A percentile compares a stretch with the other conserved stretches of the same genome.
phyloP scores from a whole-genome alignment of 2,888 invertebrate genomes.

The Cabera pusaria region DNA sequence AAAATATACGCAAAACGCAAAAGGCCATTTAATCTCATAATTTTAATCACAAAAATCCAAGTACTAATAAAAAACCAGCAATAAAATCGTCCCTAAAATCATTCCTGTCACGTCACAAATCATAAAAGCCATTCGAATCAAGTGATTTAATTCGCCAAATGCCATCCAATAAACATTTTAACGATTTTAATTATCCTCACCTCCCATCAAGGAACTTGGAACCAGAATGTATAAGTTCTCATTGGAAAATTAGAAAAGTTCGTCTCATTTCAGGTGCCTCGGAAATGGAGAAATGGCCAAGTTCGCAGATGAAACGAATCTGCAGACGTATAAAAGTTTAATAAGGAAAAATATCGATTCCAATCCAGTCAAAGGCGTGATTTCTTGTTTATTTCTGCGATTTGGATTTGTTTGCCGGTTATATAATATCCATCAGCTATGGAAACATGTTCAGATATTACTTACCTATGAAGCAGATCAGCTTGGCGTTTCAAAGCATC shows the following conservation, averaged over 20 bases:
- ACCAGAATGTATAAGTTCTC: conserved; percentile 56
- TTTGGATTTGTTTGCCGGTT: too few species aligned
- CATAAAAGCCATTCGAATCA: conserved; percentile 9
- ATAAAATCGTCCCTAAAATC: too few species aligned
- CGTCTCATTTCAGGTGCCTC: conserved; percentile 56
- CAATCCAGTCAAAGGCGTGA: conserved; percentile 12
- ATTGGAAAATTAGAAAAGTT: conserved; percentile 79
- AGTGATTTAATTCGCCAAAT: conserved; percentile 8
- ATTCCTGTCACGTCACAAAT: conserved; percentile 1
- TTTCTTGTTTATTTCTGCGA: conserved; percentile 13
- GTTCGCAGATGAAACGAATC: conserved; percentile 57
- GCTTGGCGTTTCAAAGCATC: too few species aligned
- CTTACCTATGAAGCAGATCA: too few species aligned
- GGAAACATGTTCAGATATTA: too few species aligned
- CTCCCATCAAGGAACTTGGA: conserved; percentile 15
- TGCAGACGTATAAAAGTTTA: conserved; percentile 38
- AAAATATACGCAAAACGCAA: too few species aligned
- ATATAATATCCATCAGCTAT: too few species aligned
- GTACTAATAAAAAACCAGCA: too few species aligned
- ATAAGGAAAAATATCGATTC: conserved; percentile 38
- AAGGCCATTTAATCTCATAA: too few species aligned
- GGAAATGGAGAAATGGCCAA: conserved; percentile 57
- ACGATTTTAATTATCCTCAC: conserved; percentile 23
- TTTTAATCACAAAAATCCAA: too few species aligned
- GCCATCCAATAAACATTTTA: conserved; percentile 12